phyloP scores from a whole-genome alignment of 1,140 invertebrate genomes.

The Ceratina australensis region DNA sequence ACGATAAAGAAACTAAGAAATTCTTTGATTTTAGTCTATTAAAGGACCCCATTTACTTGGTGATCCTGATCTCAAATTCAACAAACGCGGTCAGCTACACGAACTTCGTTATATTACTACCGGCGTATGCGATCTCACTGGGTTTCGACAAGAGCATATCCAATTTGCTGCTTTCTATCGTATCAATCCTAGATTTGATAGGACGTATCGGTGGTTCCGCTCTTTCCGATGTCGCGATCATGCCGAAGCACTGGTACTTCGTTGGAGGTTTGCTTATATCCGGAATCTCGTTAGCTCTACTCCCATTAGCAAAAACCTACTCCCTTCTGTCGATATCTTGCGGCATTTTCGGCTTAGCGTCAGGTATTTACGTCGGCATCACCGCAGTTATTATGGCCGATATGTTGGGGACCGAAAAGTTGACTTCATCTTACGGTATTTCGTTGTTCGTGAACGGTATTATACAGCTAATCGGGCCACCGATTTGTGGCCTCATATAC shows the following conservation, averaged over 20 bases:
- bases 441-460: conserved; percentile 91
- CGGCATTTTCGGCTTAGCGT: conserved; percentile 88
- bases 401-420: conserved; percentile 89
- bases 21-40: conserved; percentile 88
- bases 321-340: conserved; percentile 83
- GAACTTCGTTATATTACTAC: conserved; percentile 90
- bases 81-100: conserved; percentile 92
- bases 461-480: conserved; percentile 88
- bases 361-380: conserved; percentile 91
- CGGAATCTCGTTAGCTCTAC: conserved; percentile 84
- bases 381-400: conserved; percentile 92
- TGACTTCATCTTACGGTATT: conserved; percentile 91
- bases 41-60: conserved; percentile 88
- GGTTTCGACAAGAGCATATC: conserved; percentile 85
- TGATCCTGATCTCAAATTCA: conserved; percentile 90
- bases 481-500: conserved; percentile 86
- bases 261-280: conserved; percentile 88
- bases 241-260: conserved; percentile 90
- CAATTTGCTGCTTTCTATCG: conserved; percentile 87
- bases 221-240: conserved; percentile 85
- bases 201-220: conserved; percentile 91
- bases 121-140: conserved; percentile 85
- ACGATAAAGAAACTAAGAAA: conserved; percentile 78
- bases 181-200: conserved; percentile 88
- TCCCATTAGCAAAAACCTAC: conserved; percentile 83